Percentiles rank a stretch among this genome's conserved stretches.
These are phyloP conservation scores for Cosmopolites sordidus DNA, from an alignment of 2,888 invertebrate genomes.

Conservation along the genomic window DNA sequence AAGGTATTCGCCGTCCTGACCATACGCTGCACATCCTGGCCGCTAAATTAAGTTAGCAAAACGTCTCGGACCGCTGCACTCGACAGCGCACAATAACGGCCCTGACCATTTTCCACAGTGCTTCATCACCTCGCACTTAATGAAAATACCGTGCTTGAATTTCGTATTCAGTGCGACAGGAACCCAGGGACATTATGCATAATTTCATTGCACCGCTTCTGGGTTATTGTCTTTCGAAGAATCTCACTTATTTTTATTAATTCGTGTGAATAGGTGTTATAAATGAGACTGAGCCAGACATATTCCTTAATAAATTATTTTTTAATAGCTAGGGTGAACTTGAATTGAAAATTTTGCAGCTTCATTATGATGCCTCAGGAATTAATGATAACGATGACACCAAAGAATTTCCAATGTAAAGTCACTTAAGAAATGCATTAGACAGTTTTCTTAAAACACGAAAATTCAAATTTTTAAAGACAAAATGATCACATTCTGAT, in stretches of 20 bases:
- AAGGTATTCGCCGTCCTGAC: slow-evolving; percentile 20
- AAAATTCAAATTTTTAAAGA: too few relatives aligned
- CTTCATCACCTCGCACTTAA: slow-evolving; percentile 47
- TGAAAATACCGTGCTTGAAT: slow-evolving; percentile 45
- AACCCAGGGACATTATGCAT: slow-evolving; percentile 26
- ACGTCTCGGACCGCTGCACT: slow-evolving; percentile 42
- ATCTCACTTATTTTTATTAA: slow-evolving; percentile 28
- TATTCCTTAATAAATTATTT: background rate
- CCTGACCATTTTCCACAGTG: slow-evolving; percentile 37
- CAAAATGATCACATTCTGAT: too few relatives aligned
- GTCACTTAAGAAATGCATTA: too few relatives aligned
- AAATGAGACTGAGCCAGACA: background rate
- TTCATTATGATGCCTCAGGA: too few relatives aligned
- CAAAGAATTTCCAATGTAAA: too few relatives aligned
- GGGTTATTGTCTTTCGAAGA: slow-evolving; percentile 26
- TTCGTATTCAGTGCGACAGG: slow-evolving; percentile 35
- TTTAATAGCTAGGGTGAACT: too few relatives aligned
- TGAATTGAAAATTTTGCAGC: too few relatives aligned
- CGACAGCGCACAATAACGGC: slow-evolving; percentile 43
- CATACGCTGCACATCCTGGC: slow-evolving; percentile 31
- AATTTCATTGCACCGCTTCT: slow-evolving; percentile 25
- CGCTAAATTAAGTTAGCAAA: slow-evolving; percentile 47
- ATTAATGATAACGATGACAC: too few relatives aligned
- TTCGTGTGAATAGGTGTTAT: slow-evolving; percentile 21
- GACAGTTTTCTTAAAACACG: too few relatives aligned